phyloP scores from a whole-genome alignment of 2,888 invertebrate genomes.

The Spicauda simplicius region DNA sequence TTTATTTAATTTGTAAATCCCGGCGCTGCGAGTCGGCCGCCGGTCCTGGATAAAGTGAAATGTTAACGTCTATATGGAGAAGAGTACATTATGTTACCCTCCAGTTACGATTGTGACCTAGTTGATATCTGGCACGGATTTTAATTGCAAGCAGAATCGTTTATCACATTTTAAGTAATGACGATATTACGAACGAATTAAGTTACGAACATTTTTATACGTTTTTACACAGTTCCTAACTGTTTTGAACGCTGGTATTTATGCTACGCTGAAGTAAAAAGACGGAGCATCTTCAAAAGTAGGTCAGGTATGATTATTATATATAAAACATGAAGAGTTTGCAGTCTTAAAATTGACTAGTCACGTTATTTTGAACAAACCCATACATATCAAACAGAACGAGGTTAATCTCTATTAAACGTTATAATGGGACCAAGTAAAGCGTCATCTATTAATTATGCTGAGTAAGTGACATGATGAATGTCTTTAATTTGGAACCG shows the following conservation, averaged over 20 bases:
- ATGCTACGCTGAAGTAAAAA: neutral
- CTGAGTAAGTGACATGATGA: conserved; percentile 36
- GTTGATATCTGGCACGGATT: conserved; percentile 38
- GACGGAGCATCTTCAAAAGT: neutral
- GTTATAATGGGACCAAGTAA: conserved; percentile 26
- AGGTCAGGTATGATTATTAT: neutral
- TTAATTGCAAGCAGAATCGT: conserved; percentile 37
- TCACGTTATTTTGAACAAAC: conserved; percentile 25
- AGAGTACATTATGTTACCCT: conserved; percentile 30
- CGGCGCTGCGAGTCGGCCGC: conserved; percentile 22
- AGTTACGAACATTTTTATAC: conserved; percentile 12
- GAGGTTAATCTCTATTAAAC: conserved; percentile 27
- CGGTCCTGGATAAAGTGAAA: conserved; percentile 32
- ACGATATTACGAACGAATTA: conserved; percentile 20
- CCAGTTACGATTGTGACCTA: conserved; percentile 35
- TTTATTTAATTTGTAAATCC: conserved; percentile 37
- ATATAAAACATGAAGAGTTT: neutral
- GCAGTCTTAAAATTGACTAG: neutral
- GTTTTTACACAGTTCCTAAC: neutral
- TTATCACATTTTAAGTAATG: conserved; percentile 35
- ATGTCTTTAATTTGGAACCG: conserved; percentile 33
- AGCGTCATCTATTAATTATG: conserved; percentile 34
- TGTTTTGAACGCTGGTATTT: conserved; percentile 1
- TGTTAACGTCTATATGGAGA: conserved; percentile 33
- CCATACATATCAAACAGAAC: conserved; percentile 7